Evolutionary conservation across 2,888 invertebrate genomes (phyloP), one percentile per base, ranked within the genome.

Genomic region (Amphimallon solstitiale): DNA sequence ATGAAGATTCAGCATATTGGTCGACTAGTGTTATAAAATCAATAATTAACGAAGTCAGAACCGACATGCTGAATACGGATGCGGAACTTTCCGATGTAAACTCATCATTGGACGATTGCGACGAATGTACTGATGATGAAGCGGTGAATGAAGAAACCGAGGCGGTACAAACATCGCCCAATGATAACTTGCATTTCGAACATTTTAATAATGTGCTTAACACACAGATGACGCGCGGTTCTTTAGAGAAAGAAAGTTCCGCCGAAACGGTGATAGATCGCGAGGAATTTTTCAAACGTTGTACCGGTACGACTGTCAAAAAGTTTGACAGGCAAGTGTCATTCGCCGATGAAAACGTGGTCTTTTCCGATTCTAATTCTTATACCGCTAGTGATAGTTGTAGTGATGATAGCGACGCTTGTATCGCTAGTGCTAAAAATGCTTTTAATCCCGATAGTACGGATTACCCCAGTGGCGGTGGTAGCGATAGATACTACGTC

Each of bases 21-120:
- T 64, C 71, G 45, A 68, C 70, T 10, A 74, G 70, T 67, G 68
- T 74, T n/a, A 70, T 78, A 63, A 75, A 77, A 71, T 74, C 77
- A 10, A 76, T 79, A 43, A 77, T 77, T 35, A 72, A 76, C 45
- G 76, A 78, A 70, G 76, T 78, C 17, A 68, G 73, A 65, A 67
- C 68, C 34, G 73, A 76, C 54, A 73, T 76, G 29, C 10, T 59
- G 15, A 43, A 40, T 14, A 15, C 43, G 2, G 34, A 29, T n/a
- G 43, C 51, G 6, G 51, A 51, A 29, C 23, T 29, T 12, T 59
- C 29, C 4, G 43, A 59, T 66, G 68, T 71, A 14, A 72, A 70
- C 52, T 70, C 70, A 54, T 66, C 69, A 14, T 64, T 67, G 14
- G 67, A 66, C 56, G 67, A 69, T 23, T 29, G 48, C 49, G 51